A percentile compares a stretch with the other conserved stretches of the same genome.
Conservation (phyloP, 2,797 vertebrate species). For the Diceros bicornis region DNA sequence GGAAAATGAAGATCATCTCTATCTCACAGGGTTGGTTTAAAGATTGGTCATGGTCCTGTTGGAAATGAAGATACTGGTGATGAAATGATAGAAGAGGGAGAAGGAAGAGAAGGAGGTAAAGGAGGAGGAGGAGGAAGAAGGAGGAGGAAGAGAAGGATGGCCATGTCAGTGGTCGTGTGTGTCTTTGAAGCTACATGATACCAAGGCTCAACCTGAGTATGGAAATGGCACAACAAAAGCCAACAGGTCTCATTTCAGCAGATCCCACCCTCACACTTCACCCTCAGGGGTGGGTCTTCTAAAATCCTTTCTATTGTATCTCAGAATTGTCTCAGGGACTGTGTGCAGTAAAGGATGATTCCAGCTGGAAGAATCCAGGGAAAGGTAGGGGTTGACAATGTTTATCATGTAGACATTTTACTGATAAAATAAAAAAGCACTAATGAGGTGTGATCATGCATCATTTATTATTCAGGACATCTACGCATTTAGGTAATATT, state of each 20-base stretch:
- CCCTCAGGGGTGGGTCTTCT: too few species aligned
- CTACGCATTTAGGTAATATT: fast-evolving
- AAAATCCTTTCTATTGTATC: too few species aligned
- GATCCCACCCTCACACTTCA: too few species aligned
- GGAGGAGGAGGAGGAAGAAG: neutral
- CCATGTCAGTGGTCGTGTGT: fast-evolving
- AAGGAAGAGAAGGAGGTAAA: neutral
- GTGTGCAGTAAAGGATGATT: neutral
- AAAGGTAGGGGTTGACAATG: neutral
- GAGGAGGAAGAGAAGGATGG: neutral
- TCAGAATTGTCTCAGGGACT: neutral
- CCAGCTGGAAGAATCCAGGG: neutral
- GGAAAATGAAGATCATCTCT: neutral
- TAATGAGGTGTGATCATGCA: fast-evolving
- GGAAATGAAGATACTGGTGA: too few species aligned
- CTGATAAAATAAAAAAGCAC: neutral
- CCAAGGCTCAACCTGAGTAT: neutral
- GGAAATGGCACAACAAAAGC: fast-evolving
- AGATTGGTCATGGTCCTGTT: neutral
- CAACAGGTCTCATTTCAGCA: neutral
- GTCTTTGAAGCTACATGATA: neutral
- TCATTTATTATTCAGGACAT: neutral
- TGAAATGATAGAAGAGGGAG: neutral
- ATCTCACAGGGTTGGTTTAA: neutral
- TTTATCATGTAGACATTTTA: neutral